phyloP scores from a whole-genome alignment of 2,797 vertebrate genomes.

The Sebastes nivosus region DNA sequence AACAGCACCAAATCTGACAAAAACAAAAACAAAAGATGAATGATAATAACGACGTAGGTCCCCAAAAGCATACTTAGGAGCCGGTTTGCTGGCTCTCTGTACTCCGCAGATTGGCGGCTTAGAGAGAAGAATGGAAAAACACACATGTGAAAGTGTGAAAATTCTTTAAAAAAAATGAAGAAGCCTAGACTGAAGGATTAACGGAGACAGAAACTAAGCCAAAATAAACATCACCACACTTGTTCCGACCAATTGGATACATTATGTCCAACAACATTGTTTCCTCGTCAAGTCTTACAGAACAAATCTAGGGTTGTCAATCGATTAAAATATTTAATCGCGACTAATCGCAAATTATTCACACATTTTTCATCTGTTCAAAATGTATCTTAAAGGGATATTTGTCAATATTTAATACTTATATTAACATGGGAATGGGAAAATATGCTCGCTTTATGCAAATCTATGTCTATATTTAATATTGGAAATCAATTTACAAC shows the following conservation, averaged over 20 bases:
- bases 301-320: background rate
- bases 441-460: no score
- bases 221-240: slow-evolving; percentile 33
- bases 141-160: slow-evolving; percentile 36
- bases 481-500: no score
- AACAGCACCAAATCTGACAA: slow-evolving; percentile 21
- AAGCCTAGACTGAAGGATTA: slow-evolving; percentile 30
- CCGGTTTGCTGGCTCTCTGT: slow-evolving; percentile 31
- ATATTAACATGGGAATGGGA: no score
- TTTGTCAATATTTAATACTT: no score
- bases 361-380: no score
- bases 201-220: slow-evolving; percentile 14
- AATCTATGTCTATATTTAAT: no score
- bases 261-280: slow-evolving; percentile 19
- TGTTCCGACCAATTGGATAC: slow-evolving; percentile 19
- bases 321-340: background rate
- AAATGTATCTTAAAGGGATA: no score
- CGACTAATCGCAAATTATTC: background rate
- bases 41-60: slow-evolving; percentile 25
- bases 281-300: background rate
- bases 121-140: slow-evolving; percentile 14
- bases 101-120: slow-evolving; percentile 30
- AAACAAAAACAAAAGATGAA: slow-evolving; percentile 43
- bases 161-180: slow-evolving; percentile 13
- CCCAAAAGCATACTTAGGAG: slow-evolving; percentile 40